phyloP scores from a whole-genome alignment of 2,113 vertebrate genomes.

The Strix uralensis region DNA sequence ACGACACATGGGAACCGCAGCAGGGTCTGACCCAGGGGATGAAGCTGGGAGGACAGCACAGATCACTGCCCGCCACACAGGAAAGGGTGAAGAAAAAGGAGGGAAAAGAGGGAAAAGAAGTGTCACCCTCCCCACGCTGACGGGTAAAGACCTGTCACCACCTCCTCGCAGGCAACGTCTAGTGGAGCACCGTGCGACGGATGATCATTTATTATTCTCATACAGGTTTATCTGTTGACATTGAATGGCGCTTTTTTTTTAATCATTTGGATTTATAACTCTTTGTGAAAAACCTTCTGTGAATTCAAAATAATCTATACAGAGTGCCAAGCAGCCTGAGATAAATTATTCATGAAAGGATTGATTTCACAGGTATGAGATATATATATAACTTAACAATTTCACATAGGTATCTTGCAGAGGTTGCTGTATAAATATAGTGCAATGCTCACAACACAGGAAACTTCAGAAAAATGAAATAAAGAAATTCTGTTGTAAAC shows the following conservation, averaged over 20 bases:
- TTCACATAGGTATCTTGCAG: not conserved
- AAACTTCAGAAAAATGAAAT: not conserved
- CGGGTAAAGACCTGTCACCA: not conserved
- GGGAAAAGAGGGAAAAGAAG: not conserved
- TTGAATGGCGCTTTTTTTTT: not conserved
- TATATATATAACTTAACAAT: not conserved
- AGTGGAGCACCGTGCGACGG: rapidly evolving
- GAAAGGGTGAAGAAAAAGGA: no score
- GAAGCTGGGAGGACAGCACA: rapidly evolving
- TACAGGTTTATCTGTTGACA: not conserved
- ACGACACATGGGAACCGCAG: rapidly evolving
- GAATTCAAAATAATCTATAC: not conserved
- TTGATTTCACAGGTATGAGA: slow-evolving; percentile 1
- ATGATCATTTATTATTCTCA: not conserved
- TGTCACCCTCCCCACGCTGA: not conserved
- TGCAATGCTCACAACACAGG: not conserved
- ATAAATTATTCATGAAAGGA: slow-evolving; percentile 30
- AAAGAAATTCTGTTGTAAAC: not conserved
- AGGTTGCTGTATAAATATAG: not conserved
- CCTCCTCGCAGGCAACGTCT: not conserved
- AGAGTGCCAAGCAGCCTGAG: not conserved
- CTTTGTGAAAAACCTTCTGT: not conserved
- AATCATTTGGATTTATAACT: not conserved
- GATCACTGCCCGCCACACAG: not conserved
- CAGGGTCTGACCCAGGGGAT: not conserved